Conservation (phyloP, 2,113 vertebrate species). For the Albula goreensis region DNA sequence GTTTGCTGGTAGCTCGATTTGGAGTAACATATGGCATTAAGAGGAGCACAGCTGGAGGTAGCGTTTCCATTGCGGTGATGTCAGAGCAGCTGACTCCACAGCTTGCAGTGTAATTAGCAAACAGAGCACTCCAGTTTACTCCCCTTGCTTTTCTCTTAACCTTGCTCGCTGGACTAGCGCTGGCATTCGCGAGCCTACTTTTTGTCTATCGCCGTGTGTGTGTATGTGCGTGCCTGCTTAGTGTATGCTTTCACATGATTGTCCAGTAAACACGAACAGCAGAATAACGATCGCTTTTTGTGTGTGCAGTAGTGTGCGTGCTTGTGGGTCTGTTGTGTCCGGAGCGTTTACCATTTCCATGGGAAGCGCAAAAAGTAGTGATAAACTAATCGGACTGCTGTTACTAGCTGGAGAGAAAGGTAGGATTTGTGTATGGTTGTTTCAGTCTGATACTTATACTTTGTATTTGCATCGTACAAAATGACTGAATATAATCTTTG, state of each 20-base stretch:
- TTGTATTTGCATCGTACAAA: background rate
- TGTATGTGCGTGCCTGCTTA: constrained; percentile 23
- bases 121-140: constrained; percentile 76
- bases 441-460: background rate
- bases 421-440: constrained; percentile 39
- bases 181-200: constrained; percentile 28
- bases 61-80: constrained; percentile 85
- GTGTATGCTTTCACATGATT: constrained; percentile 38
- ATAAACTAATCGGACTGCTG: constrained; percentile 39
- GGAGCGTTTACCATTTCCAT: constrained; percentile 36
- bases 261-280: constrained; percentile 46
- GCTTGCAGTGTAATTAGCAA: constrained; percentile 90
- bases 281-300: constrained; percentile 27
- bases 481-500: background rate
- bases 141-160: constrained; percentile 52
- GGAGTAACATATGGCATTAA: constrained; percentile 83
- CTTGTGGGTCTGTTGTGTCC: background rate
- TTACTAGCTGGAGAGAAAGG: constrained; percentile 39
- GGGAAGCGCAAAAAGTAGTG: constrained; percentile 48
- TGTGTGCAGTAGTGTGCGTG: constrained; percentile 37
- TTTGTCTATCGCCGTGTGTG: background rate
- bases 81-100: constrained; percentile 96
- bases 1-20: constrained; percentile 69
- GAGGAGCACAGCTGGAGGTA: constrained; percentile 87
- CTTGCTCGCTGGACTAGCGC: constrained; percentile 50